A percentile compares a stretch with the other conserved stretches of the same genome.
Evolutionary conservation across 2,113 vertebrate species (phyloP).

Genomic region (Pagrus major): DNA sequence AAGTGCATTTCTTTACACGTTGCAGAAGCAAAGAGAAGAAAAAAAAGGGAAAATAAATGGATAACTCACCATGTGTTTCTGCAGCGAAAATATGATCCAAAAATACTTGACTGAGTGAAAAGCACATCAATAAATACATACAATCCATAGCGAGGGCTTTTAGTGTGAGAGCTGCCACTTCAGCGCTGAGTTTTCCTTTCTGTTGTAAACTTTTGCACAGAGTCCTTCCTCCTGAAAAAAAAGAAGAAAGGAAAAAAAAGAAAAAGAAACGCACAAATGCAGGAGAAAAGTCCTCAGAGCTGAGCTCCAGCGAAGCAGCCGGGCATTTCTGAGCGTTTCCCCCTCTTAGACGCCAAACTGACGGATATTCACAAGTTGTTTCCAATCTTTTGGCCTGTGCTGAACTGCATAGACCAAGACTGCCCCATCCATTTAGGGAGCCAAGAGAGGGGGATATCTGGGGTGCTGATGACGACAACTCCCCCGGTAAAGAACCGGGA

Average conservation of each 20-base stretch:
- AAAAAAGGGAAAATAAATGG: background rate
- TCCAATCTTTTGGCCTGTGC: slow-evolving; percentile 81
- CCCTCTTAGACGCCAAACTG: slow-evolving; percentile 66
- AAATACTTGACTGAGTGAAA: slow-evolving; percentile 76
- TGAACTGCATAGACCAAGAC: slow-evolving; percentile 81
- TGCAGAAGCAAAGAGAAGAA: background rate
- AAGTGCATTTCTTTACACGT: background rate
- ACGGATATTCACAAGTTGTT: slow-evolving; percentile 76
- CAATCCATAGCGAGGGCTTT: slow-evolving; percentile 80
- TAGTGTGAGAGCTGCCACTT: slow-evolving; percentile 69
- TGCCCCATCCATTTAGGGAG: slow-evolving; percentile 84
- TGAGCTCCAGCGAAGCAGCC: slow-evolving; percentile 63
- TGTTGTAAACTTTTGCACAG: slow-evolving; percentile 66
- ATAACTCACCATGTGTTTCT: slow-evolving; percentile 80
- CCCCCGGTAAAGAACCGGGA: slow-evolving; percentile 66
- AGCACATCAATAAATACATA: slow-evolving; percentile 82
- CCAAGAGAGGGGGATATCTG: slow-evolving; percentile 54
- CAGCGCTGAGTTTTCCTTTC: slow-evolving; percentile 69
- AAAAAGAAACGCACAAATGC: slow-evolving; percentile 47
- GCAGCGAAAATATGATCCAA: slow-evolving; percentile 78
- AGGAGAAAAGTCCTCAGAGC: slow-evolving; percentile 69
- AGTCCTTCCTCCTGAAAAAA: slow-evolving; percentile 55
- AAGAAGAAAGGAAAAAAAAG: slow-evolving; percentile 15
- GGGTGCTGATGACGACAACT: slow-evolving; percentile 82
- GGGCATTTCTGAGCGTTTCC: slow-evolving; percentile 74